Evolutionary conservation across 1,140 invertebrate species (phyloP).

Genomic region (Brachionus rotundiformis): DNA sequence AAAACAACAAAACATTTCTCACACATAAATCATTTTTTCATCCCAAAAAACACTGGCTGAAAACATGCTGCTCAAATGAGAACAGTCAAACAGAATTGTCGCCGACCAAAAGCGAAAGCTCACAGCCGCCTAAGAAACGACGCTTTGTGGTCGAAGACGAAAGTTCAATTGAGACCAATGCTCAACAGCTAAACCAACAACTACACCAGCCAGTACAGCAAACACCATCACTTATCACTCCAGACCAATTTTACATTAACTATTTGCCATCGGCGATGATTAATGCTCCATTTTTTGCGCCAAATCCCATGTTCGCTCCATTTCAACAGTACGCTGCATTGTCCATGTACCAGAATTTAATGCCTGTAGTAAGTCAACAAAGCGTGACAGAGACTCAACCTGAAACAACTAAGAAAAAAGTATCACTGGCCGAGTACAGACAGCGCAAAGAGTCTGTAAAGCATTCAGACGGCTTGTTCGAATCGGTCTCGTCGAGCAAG

Average conservation of each 20-base stretch:
- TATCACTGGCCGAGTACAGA: constrained; percentile 32
- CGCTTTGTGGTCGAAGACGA: not conserved
- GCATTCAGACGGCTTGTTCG: not conserved
- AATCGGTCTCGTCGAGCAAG: constrained; percentile 13
- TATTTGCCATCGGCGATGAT: not conserved
- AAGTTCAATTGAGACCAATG: not conserved
- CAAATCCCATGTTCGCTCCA: not conserved
- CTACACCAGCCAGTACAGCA: not conserved
- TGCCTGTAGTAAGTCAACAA: not conserved
- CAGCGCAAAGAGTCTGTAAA: constrained; percentile 18
- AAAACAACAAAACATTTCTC: constrained; percentile 17
- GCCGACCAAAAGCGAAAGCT: not conserved
- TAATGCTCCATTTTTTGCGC: not conserved
- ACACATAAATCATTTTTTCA: constrained; percentile 2
- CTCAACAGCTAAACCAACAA: not conserved
- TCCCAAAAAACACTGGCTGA: constrained; percentile 35
- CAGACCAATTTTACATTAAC: not conserved
- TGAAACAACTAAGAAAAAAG: not conserved
- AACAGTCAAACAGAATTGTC: not conserved
- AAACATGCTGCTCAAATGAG: not conserved
- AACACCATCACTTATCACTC: not conserved
- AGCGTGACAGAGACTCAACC: not conserved
- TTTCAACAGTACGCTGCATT: not conserved
- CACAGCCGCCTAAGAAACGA: constrained; percentile 22
- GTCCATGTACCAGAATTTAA: constrained; percentile 3